phyloP scores from a whole-genome alignment of 2,797 vertebrate species.

The Diplodus sargus region DNA sequence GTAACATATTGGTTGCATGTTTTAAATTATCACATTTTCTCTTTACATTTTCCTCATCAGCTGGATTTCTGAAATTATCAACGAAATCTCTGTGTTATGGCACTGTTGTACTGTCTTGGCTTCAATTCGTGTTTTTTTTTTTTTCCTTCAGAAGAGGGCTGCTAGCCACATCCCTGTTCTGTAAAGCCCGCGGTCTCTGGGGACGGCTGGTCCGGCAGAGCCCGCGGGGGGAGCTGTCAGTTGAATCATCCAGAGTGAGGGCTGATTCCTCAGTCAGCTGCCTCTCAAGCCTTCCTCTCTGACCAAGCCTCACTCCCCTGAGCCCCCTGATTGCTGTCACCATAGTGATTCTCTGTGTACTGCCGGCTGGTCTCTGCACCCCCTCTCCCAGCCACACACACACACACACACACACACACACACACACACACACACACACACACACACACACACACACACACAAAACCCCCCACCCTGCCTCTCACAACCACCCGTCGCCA shows the following conservation, averaged over 20 bases:
- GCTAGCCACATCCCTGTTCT: constrained; percentile 69
- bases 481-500: constrained; percentile 52
- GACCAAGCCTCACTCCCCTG: constrained; percentile 79
- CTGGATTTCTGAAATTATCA: constrained; percentile 41
- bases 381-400: neutral
- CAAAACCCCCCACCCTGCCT: neutral
- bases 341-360: constrained; percentile 88
- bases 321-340: constrained; percentile 87
- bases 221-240: constrained; percentile 83
- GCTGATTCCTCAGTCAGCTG: constrained; percentile 87
- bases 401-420: too few relatives aligned
- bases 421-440: too few relatives aligned
- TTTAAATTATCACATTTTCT: constrained; percentile 64
- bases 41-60: constrained; percentile 28
- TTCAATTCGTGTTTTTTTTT: constrained; percentile 29
- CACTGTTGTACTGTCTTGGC: constrained; percentile 36
- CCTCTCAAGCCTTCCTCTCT: constrained; percentile 83
- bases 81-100: constrained; percentile 27
- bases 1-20: constrained; percentile 50
- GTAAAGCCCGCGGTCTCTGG: constrained; percentile 65
- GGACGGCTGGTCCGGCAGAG: constrained; percentile 68
- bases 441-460: neutral
- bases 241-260: constrained; percentile 83
- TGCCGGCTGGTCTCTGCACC: constrained; percentile 59
- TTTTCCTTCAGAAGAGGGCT: constrained; percentile 39